Conservation (phyloP, 2,888 invertebrate species). For the Anorthoa munda region DNA sequence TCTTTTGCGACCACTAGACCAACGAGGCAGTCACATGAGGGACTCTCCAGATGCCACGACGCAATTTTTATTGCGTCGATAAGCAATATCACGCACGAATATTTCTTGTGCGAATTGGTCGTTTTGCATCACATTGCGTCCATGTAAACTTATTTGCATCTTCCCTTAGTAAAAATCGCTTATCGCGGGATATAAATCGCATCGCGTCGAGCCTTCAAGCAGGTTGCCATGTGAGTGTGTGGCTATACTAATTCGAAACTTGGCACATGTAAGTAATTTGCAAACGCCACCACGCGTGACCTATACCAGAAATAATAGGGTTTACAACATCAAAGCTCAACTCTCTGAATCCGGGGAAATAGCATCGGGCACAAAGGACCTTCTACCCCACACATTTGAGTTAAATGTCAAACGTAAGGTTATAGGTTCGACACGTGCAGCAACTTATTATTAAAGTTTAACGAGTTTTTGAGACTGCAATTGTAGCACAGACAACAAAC, state of each 20-base stretch:
- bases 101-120: no score
- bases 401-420: slow-evolving; percentile 32
- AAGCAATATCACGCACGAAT: no score
- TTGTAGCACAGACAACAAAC: background rate
- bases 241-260: background rate
- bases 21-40: background rate
- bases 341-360: background rate
- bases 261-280: background rate
- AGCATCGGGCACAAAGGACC: background rate
- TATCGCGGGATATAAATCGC: no score
- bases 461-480: background rate
- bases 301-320: background rate
- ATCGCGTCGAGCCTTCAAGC: no score
- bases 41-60: no score
- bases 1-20: background rate
- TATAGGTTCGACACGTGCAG: slow-evolving; percentile 22
- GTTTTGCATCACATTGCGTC: no score
- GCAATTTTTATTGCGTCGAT: no score
- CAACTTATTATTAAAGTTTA: background rate
- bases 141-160: no score
- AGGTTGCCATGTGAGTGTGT: no score
- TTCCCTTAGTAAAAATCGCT: no score
- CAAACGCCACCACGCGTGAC: background rate
- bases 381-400: background rate
- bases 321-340: background rate